Conservation (phyloP, 1,140 invertebrate species). For the Spodoptera frugiperda region DNA sequence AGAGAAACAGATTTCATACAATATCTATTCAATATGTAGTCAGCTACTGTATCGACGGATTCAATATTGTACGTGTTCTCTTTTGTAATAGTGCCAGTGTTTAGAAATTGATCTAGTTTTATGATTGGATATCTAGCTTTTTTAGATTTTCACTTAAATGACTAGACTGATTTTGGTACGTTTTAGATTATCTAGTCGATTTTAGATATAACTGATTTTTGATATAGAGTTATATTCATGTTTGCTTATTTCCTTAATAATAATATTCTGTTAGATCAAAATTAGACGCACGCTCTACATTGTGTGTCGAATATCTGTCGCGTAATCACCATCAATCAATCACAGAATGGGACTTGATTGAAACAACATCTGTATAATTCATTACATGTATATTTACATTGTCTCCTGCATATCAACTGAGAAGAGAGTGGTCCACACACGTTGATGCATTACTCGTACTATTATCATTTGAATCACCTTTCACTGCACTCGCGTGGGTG, state of each 20-base stretch:
- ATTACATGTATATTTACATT: constrained; percentile 22
- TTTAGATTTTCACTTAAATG: neutral
- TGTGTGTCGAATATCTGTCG: neutral
- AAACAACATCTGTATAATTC: constrained; percentile 35
- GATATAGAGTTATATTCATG: too few relatives aligned
- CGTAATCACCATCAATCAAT: constrained; percentile 5
- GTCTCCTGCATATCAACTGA: constrained; percentile 8
- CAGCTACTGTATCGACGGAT: constrained; percentile 18
- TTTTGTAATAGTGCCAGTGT: neutral
- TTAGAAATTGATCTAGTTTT: constrained; percentile 11
- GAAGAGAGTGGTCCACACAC: constrained; percentile 17
- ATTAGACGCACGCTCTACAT: neutral
- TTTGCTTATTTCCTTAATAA: too few relatives aligned
- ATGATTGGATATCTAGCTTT: neutral
- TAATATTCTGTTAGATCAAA: neutral
- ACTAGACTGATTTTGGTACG: neutral
- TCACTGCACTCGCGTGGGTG: constrained; percentile 17
- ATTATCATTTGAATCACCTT: constrained; percentile 30
- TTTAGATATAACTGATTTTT: too few relatives aligned
- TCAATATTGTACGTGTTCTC: constrained; percentile 37
- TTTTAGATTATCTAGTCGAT: too few relatives aligned
- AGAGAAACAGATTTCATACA: constrained; percentile 26
- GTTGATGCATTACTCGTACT: constrained; percentile 17
- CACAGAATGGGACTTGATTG: constrained; percentile 18
- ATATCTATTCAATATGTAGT: constrained; percentile 25